These are phyloP conservation scores for Falco novaeseelandiae DNA, from an alignment of 2,797 vertebrate species.

Conservation along the genomic window DNA sequence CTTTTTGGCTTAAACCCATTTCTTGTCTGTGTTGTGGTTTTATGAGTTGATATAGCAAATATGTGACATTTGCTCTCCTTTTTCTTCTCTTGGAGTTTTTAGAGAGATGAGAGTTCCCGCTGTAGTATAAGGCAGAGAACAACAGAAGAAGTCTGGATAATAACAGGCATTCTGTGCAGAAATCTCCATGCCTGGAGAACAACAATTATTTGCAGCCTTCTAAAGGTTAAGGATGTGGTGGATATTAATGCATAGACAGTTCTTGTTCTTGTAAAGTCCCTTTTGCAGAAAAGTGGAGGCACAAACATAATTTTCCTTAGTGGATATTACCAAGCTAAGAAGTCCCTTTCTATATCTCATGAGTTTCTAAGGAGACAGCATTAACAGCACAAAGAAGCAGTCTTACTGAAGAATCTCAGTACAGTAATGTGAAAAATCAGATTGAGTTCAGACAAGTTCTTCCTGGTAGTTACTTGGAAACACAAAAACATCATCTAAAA, in stretches of 20 bases:
- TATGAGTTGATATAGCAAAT: conserved; percentile 69
- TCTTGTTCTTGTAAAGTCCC: neutral
- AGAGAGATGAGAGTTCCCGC: neutral
- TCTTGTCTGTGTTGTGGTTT: conserved; percentile 68
- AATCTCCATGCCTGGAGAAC: neutral
- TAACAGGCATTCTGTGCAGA: neutral
- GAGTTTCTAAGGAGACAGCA: neutral
- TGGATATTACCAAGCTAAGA: neutral
- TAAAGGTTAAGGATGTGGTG: conserved; percentile 28
- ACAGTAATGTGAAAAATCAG: neutral
- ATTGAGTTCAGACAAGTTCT: neutral
- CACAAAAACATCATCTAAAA: neutral
- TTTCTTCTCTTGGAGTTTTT: conserved; percentile 40
- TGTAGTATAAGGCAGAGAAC: conserved; percentile 29
- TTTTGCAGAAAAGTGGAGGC: neutral
- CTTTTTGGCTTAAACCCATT: conserved; percentile 51
- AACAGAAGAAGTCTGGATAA: conserved; percentile 8
- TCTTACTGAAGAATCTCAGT: neutral
- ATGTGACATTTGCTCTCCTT: conserved; percentile 68
- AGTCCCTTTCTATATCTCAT: neutral
- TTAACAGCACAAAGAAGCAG: neutral
- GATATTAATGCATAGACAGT: neutral
- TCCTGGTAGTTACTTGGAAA: neutral
- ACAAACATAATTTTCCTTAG: neutral
- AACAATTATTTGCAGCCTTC: neutral